Evolutionary conservation across 1,140 invertebrate species (phyloP), one percentile per base, ranked within the genome.

Genomic region (Varroa destructor): DNA sequence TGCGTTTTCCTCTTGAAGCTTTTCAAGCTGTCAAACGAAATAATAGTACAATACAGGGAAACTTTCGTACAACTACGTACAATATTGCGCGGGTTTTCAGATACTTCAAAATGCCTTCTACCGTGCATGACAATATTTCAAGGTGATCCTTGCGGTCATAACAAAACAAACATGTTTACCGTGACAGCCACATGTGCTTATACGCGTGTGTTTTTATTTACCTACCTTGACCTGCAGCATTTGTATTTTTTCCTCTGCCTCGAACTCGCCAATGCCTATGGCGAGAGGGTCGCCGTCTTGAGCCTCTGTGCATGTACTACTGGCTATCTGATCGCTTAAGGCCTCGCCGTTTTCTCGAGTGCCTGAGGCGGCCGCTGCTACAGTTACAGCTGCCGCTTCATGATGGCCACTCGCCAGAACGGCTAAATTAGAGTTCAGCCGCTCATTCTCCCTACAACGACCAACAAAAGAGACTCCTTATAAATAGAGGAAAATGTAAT

Each of bases 1-100:
- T 1, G 90, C 91, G 82, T 95, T 95, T 81, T 95, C 91, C 0
- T 86, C 86, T 81, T 95, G 92, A 5, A 94, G 81, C 75, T 85
- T 82, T 77, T 91, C 89, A 74, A 92, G 78, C 85, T 89, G 46
- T 55, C 56, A 25, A 25, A 25, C 25, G 37, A 74, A 56, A 71
- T 71, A 51, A 43, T 71, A 25, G 25, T 25, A 70, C 71, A 72
- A 74, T 10, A 36, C 25, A 70, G 5, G 36, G 42, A 14, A 56
- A 14, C n/a, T 71, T 57, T 10, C 42, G 8, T 6, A 51, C 10
- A 10, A 71, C 3, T 1, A 54, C 1, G 37, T 25, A 71, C 36
- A 46, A 57, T 57, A 46, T 70, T 1, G 12, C 37, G 25, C 25
- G 25, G 25, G 25, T 25, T 25, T 25, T 25, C 25, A 25, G 25